These are phyloP conservation scores for Nineta flava DNA, from an alignment of 2,888 invertebrate species.

Conservation along the genomic window DNA sequence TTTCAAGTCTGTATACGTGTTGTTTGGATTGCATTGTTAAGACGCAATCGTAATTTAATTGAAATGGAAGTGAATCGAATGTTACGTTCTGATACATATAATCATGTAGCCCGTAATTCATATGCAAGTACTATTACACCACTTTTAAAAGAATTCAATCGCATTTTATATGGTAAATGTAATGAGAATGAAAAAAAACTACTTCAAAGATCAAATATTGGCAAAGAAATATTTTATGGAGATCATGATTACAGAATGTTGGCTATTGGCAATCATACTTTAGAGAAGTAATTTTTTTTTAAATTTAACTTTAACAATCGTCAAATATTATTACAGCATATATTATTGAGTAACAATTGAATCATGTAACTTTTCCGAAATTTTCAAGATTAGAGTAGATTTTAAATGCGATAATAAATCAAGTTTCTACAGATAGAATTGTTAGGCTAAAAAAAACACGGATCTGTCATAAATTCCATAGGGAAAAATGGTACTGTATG, in stretches of 20 bases:
- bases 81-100: slow-evolving; percentile 43
- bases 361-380: too few relatives aligned
- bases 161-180: slow-evolving; percentile 36
- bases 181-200: slow-evolving; percentile 37
- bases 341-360: too few relatives aligned
- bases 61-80: slow-evolving; percentile 44
- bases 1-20: slow-evolving; percentile 40
- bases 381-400: too few relatives aligned
- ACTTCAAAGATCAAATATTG: slow-evolving; percentile 37
- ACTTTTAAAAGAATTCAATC: slow-evolving; percentile 32
- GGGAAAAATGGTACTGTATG: too few relatives aligned
- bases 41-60: slow-evolving; percentile 40
- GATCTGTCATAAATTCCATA: too few relatives aligned
- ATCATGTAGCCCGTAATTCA: slow-evolving; percentile 31
- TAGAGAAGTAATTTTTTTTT: slow-evolving; percentile 21
- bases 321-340: too few relatives aligned
- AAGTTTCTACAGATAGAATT: too few relatives aligned
- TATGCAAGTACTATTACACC: slow-evolving; percentile 19
- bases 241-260: slow-evolving; percentile 42
- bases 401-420: too few relatives aligned
- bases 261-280: slow-evolving; percentile 31
- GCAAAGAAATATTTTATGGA: slow-evolving; percentile 39
- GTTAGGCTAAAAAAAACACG: too few relatives aligned
- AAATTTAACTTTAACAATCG: too few relatives aligned
- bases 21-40: slow-evolving; percentile 44